Evolutionary conservation across 2,888 invertebrate species (phyloP), one percentile per base, ranked within the genome.

Genomic region (Apodemia mormo): DNA sequence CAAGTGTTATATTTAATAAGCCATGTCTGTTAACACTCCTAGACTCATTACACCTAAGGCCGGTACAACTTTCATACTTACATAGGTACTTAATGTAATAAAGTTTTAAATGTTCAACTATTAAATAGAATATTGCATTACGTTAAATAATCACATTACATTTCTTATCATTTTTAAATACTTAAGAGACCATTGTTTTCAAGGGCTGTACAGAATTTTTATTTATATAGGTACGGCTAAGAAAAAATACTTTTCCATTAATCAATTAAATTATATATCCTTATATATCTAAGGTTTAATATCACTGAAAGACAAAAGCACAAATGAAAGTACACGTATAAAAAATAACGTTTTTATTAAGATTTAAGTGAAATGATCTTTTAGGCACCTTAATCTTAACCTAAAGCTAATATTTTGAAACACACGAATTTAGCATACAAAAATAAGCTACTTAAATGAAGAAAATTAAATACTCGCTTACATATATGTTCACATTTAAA

Each of bases 1-100:
- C 85, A 84, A 81, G 82, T 84, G 81, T 85, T 86, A 81, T 85
- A 77, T 82, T 83, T 84, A 81, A 85, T 84, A 89, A 91, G 90
- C 89, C 85, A 79, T 81, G 81, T 82, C 84, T 84, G 81, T 84
- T 81, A 84, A 87, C 85, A 83, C 80, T 80, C 83, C 86, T 90
- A 88, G 84, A 79, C 70, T 77, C 83, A 82, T 87, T 88, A 90
- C 84, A 84, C 81, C 92, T 92, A 92, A 92, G 92, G 92, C 92
- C 92, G 92, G 92, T 89, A 92, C 86, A 86, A 71, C 79, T 81
- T 86, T 85, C 84, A 81, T 82, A 84, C 88, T 90, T 88, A 90
- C 81, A 86, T 87, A 88, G 86, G 90, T 86, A 90, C 86, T 90
- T 89, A 87, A 86, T 88, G 87, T 89, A 88, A 86, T 87, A 85